Base-by-base conservation (phyloP, 1,140 invertebrate species). In the Acromyrmex heyeri region DNA sequence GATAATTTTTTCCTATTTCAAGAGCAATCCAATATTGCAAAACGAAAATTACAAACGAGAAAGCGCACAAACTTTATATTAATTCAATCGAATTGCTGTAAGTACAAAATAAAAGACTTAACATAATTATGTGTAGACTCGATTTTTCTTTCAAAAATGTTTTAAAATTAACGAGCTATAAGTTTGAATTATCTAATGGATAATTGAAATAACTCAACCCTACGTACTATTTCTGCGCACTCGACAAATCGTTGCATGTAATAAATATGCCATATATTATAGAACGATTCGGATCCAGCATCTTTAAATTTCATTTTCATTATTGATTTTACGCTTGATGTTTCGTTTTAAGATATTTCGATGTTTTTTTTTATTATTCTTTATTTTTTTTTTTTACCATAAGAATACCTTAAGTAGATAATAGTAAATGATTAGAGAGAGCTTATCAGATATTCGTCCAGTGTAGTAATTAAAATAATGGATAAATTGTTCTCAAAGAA, bases 391-490 rank as follows among this genome's bases (percentile, higher is more conserved):
- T n/a, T 70, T 65, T 70, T 59, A 3, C 70, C 34, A 57, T 16
- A 10, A n/a, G 6, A 55, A 2, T 75, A 83, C 8, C 61, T 79
- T 83, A 87, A 78, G 53, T 21, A 34, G 6, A 27, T 48, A 34
- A 86, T n/a, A 67, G 12, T 48, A 53, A 65, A 78, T 27, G 10
- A 34, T 85, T 59, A 75, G 55, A 59, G 75, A 92, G 57, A 91
- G 86, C 93, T 94, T 94, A 94, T 94, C 93, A 93, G 92, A 50
- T 89, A 93, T 94, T 93, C 93, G 93, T 94, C 93, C 93, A 94
- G 64, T 62, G 34, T 44, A 44, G 38, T 10, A 44, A 75, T 89
- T 92, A 91, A 86, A 67, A 75, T 75, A 79, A 79, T 67, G 12
- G 4, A 88, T 72, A 27, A 83, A 78, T 79, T 65, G 21, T 69